These are phyloP conservation scores for Gonioctena quinquepunctata DNA, from an alignment of 1,140 invertebrate species.

Conservation along the genomic window DNA sequence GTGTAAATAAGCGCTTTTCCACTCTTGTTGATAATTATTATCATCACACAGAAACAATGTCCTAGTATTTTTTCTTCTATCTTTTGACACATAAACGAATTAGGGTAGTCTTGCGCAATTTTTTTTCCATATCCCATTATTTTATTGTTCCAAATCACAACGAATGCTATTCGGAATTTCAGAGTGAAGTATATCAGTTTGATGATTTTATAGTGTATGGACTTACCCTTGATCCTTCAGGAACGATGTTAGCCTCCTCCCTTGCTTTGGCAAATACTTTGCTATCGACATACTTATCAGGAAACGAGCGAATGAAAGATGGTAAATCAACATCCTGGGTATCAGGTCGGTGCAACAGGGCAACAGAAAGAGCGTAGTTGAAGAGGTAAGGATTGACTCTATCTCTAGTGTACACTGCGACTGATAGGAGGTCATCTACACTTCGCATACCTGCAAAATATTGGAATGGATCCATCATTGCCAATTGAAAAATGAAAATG, in stretches of 20 bases:
- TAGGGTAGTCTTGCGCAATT: no score
- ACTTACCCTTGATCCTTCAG: conserved; percentile 65
- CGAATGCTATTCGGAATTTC: no score
- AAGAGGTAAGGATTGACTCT: conserved; percentile 77
- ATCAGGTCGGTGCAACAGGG: conserved; percentile 74
- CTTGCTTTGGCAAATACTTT: conserved; percentile 69
- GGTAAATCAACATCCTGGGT: conserved; percentile 73
- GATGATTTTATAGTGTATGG: background rate
- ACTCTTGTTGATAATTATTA: no score
- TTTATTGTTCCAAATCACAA: no score
- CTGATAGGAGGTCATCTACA: conserved; percentile 71
- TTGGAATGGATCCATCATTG: no score
- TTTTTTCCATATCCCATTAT: no score
- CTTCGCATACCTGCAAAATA: conserved; percentile 69
- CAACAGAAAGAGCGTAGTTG: conserved; percentile 76
- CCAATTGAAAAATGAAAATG: no score
- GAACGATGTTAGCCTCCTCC: conserved; percentile 69
- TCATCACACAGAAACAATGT: no score
- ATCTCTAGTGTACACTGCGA: conserved; percentile 72
- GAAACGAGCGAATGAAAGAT: conserved; percentile 72
- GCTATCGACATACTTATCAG: conserved; percentile 77
- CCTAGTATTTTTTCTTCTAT: no score
- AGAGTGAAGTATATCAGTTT: no score
- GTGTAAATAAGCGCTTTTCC: no score
- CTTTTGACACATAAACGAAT: no score